Conservation (phyloP, 2,113 vertebrate species). For the Donacobius atricapilla region DNA sequence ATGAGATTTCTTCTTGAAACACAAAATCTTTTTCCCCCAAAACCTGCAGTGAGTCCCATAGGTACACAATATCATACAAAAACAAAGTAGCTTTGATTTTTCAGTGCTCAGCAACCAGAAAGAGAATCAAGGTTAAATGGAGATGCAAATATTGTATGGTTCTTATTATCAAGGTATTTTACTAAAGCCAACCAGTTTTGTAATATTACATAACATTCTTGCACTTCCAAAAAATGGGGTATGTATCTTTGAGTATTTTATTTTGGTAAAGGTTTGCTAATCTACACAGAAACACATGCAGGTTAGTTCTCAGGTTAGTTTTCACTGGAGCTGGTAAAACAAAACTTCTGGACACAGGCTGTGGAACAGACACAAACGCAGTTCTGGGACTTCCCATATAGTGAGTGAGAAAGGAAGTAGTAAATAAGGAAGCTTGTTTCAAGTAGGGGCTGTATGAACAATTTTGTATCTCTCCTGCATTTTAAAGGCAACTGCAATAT, state of each 20-base stretch:
- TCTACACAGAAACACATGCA: neutral
- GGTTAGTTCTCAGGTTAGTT: neutral
- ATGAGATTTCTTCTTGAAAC: neutral
- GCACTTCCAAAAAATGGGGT: neutral
- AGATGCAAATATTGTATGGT: neutral
- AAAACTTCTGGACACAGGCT: neutral
- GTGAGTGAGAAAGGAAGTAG: neutral
- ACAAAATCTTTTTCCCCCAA: accelerated
- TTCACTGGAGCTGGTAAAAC: neutral
- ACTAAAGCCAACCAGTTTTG: neutral
- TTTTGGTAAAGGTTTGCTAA: neutral
- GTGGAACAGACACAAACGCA: neutral
- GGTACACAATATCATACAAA: neutral
- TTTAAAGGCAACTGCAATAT: neutral
- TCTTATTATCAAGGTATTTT: neutral
- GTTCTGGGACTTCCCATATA: neutral
- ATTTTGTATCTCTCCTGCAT: neutral
- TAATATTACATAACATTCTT: neutral
- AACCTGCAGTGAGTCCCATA: neutral
- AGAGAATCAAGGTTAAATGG: neutral
- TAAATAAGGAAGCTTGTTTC: neutral
- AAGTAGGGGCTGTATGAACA: neutral
- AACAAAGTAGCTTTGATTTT: neutral
- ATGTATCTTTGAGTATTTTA: neutral
- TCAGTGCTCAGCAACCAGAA: neutral